These are phyloP conservation scores for Chloroceryle aenea DNA, from an alignment of 2,113 vertebrate genomes.

Conservation along the genomic window DNA sequence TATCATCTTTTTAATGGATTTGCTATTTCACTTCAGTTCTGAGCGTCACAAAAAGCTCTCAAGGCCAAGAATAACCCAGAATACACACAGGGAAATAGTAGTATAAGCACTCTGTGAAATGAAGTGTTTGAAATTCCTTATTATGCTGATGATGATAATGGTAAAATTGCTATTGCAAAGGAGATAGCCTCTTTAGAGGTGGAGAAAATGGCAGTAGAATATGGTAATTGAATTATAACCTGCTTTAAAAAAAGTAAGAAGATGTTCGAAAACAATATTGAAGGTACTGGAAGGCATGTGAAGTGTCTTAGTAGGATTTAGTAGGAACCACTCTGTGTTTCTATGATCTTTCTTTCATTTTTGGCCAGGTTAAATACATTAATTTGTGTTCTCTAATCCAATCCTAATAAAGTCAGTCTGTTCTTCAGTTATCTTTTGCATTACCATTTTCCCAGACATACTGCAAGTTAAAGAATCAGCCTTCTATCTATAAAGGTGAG, in stretches of 20 bases:
- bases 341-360: neutral
- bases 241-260: neutral
- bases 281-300: neutral
- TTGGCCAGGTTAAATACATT: neutral
- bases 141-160: neutral
- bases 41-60: neutral
- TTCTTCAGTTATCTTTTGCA: neutral
- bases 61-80: neutral
- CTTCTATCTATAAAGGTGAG: neutral
- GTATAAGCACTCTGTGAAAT: neutral
- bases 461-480: neutral
- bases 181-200: neutral
- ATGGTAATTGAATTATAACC: slow-evolving; percentile 28
- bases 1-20: neutral
- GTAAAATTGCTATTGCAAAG: neutral
- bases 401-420: neutral
- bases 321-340: no score
- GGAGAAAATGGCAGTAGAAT: neutral
- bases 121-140: neutral
- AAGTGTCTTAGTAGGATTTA: neutral
- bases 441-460: neutral
- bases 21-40: neutral
- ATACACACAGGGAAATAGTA: neutral
- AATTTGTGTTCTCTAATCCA: neutral
- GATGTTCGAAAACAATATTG: neutral